Percentiles rank a stretch among this genome's conserved stretches.
Evolutionary conservation across 1,140 invertebrate species (phyloP).

Genomic region (Stegodyphus dumicola): DNA sequence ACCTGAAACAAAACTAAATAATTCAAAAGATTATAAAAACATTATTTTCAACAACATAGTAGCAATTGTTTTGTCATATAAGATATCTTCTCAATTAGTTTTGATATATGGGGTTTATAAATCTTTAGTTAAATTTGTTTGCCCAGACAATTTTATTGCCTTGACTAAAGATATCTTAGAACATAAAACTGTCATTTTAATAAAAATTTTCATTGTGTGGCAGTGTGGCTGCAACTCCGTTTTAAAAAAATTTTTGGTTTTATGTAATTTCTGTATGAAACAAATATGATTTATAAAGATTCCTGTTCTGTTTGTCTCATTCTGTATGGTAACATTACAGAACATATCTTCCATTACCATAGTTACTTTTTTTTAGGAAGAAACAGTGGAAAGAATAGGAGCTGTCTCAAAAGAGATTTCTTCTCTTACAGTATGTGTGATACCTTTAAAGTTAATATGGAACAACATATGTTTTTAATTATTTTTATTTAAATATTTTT

Average conservation of each 20-base stretch:
- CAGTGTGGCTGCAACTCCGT: not conserved
- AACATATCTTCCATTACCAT: not conserved
- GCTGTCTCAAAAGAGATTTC: slow-evolving; percentile 47
- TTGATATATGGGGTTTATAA: too few species aligned
- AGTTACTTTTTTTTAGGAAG: slow-evolving; percentile 11
- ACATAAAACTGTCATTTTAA: not conserved
- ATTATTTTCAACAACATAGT: too few species aligned
- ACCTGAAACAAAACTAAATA: too few species aligned
- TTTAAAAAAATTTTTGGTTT: not conserved
- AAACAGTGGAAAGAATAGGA: slow-evolving; percentile 36
- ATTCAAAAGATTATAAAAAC: too few species aligned
- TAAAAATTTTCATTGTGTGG: not conserved
- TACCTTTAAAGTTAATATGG: not conserved
- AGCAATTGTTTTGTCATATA: too few species aligned
- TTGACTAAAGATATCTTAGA: too few species aligned
- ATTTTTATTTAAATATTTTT: not conserved
- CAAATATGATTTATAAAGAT: too few species aligned
- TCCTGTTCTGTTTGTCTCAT: not conserved
- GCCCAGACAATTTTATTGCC: too few species aligned
- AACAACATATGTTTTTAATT: not conserved
- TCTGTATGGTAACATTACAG: not conserved
- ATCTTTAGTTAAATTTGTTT: too few species aligned
- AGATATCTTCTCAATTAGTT: too few species aligned
- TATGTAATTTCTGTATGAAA: too few species aligned
- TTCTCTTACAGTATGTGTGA: slow-evolving; percentile 33